Evolutionary conservation across 2,888 invertebrate species (phyloP), one percentile per base, ranked within the genome.

Genomic region (Gari tellinella): DNA sequence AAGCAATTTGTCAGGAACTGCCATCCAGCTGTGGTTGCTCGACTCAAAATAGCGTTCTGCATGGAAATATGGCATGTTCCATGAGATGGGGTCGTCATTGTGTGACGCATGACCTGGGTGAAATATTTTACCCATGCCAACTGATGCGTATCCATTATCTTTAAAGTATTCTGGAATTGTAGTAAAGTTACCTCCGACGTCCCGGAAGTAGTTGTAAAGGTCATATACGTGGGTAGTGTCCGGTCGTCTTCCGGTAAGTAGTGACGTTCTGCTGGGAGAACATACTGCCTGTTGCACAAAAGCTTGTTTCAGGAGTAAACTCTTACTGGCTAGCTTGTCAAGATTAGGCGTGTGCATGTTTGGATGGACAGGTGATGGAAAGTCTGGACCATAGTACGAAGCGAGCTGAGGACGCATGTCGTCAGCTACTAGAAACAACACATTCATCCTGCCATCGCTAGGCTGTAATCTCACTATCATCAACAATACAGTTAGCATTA

Each of bases 1-100:
- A 10, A 72, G 31, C 45, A 48, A 19, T 19, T 43, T 51, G 26
- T 80, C 80, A 1, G 81, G 74, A 17, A 84, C 73, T 1, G 83
- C 83, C 14, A 43, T 23, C 86, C 86, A 86, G 25, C 81, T 83
- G 17, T 69, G 37, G 0, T 49, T 37, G 91, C 26, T 94, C 92
- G 31, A 31, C 31, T 48, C 97, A 93, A 97, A 97, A 97, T 58
- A 66, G 38, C 86, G 94, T 5, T 46, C 26, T 5, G 52, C 37
- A 58, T 70, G 51, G 49, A 52, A 26, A 62, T 67, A 62, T 17
- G 66, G 56, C 61, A 61, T 17, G 46, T 66, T n/a, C 80, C 80
- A 45, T 46, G 68, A 57, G 61, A 74, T 43, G 70, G 77, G 3
- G 82, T 70, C 86, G 83, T 85, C 8, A 81, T 83, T 14, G 76